Conservation (phyloP, 2,113 vertebrate species). For the Alligator sinensis region DNA sequence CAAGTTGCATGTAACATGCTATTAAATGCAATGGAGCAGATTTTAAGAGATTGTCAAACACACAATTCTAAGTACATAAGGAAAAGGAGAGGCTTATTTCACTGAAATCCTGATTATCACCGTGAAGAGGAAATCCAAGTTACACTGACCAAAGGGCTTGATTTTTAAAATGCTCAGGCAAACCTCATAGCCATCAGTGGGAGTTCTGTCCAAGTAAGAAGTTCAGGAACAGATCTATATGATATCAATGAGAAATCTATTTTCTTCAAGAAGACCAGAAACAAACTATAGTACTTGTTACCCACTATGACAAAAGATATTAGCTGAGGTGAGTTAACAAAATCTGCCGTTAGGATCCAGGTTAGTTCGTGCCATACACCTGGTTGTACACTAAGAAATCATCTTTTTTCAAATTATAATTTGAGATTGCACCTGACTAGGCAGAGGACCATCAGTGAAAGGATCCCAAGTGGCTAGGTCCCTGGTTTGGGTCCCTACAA, state of each 20-base stretch:
- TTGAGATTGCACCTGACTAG: background rate
- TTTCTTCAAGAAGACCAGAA: background rate
- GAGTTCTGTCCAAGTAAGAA: background rate
- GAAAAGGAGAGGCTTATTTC: background rate
- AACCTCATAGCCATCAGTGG: background rate
- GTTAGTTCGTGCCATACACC: background rate
- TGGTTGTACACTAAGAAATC: background rate
- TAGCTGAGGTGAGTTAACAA: background rate
- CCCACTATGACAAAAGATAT: background rate
- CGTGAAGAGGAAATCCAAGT: background rate
- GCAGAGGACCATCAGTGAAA: background rate
- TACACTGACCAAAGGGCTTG: background rate
- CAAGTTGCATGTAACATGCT: background rate
- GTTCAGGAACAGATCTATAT: background rate
- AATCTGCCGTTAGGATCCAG: background rate
- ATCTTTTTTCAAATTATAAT: background rate
- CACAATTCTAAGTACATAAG: background rate
- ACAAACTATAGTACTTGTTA: background rate
- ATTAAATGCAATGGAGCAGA: background rate
- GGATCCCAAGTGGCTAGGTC: background rate
- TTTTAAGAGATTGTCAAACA: background rate
- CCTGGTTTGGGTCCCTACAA: background rate
- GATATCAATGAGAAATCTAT: background rate
- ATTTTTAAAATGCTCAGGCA: background rate
- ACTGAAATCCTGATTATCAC: background rate